Base-by-base conservation (phyloP, 2,797 vertebrate species). In the Pangasius krempfi region DNA sequence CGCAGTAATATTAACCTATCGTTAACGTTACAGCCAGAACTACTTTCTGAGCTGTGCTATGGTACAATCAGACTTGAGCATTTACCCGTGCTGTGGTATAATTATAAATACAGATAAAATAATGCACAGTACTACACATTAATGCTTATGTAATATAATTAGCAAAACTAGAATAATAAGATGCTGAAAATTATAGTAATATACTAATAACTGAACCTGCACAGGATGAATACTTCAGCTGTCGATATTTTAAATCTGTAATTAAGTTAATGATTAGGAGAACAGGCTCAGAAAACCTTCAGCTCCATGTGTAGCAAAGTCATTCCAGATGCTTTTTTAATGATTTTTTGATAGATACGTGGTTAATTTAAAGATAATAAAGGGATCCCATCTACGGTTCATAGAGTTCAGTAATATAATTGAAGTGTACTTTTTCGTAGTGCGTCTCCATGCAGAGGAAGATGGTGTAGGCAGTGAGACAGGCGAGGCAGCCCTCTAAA, bases 381-480 rank as follows among this genome's bases (percentile, higher is more conserved):
- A 18, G 5, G 47, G 25, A 60, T 58, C 22, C 3, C 6, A 18
- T 78, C 13, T 78, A 9, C 22, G 22, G 20, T 5, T 73, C 18
- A 10, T 25, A 33, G 1, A 2, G 44, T 56, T 30, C 8, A 54
- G 16, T 79, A 54, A 81, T 81, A 5, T 1, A 25, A 14, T 5
- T 16, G 18, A 37, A 25, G 22, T n/a, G 58, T 85, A 98, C 98
- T 97, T 99, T 99, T 90, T 99, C 98, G 68, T 99, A 99, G 92
- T 99, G 98, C 0, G 98, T 99, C 92, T 99, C 98, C 97, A 99
- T 98, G 94, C 98, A 99, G 82, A 99, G 92, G 92, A 99, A 99
- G 93, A 99, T 95, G 85, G 98, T 99, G 40, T 99, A 99, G 1
- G 98, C 98, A 0, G 98, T 99, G 88, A 99, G 91, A 89, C 98